Percentiles rank a stretch among this genome's conserved stretches.
Evolutionary conservation across 2,888 invertebrate species (phyloP).

Genomic region (Nycteola revayana): DNA sequence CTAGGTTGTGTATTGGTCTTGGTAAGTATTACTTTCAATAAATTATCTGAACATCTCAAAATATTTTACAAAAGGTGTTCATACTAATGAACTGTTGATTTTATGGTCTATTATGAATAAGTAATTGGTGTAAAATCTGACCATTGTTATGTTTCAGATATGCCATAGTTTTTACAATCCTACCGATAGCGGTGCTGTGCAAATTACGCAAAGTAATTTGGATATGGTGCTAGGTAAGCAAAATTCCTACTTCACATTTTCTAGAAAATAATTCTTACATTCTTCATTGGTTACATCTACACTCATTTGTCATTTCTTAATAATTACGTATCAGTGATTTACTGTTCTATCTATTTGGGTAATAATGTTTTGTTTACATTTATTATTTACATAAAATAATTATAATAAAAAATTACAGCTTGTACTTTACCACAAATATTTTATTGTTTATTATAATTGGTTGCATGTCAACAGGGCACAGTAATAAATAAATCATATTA

Average conservation of each 20-base stretch:
- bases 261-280: slow-evolving; percentile 13
- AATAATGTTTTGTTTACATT: too few species aligned
- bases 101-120: slow-evolving; percentile 61
- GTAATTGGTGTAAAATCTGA: slow-evolving; percentile 51
- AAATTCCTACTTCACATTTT: slow-evolving; percentile 26
- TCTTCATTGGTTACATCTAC: neutral
- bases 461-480: too few species aligned
- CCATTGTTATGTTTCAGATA: slow-evolving; percentile 70
- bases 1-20: slow-evolving; percentile 53
- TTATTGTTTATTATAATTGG: too few species aligned
- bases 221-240: slow-evolving; percentile 91
- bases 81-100: slow-evolving; percentile 52
- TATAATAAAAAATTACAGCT: too few species aligned
- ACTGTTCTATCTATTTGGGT: too few species aligned
- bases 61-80: slow-evolving; percentile 16
- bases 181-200: slow-evolving; percentile 90
- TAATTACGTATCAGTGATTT: too few species aligned
- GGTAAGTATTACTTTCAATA: slow-evolving; percentile 47
- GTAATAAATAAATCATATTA: too few species aligned
- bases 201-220: slow-evolving; percentile 90
- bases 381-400: too few species aligned
- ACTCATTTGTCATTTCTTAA: too few species aligned
- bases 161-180: slow-evolving; percentile 86
- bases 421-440: too few species aligned
- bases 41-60: slow-evolving; percentile 24